These are phyloP conservation scores for Lepidurus couesii DNA, from an alignment of 1,140 invertebrate genomes.

Conservation along the genomic window DNA sequence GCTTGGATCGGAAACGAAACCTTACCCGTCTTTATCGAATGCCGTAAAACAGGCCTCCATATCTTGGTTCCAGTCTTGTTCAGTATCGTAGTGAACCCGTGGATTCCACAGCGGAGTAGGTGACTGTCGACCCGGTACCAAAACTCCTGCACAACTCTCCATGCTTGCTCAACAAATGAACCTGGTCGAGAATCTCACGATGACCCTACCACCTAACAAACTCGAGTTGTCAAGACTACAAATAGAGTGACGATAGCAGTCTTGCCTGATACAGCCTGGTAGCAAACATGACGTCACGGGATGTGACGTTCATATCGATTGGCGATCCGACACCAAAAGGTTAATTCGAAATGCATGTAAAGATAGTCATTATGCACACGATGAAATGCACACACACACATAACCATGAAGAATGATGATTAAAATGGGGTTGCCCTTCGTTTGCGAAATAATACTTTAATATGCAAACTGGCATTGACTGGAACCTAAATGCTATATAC, in stretches of 20 bases:
- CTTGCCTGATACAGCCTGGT: conserved; percentile 20
- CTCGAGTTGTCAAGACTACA: conserved; percentile 12
- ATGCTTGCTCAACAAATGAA: not conserved
- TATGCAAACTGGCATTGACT: not conserved
- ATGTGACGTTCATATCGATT: conserved; percentile 10
- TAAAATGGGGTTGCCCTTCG: too few relatives aligned
- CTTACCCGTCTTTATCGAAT: conserved; percentile 71
- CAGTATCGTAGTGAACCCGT: conserved; percentile 9
- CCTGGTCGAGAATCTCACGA: not conserved
- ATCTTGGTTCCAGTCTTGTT: conserved; percentile 60
- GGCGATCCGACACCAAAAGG: not conserved
- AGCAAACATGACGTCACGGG: conserved; percentile 3
- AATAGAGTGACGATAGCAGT: conserved; percentile 10
- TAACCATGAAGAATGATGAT: not conserved
- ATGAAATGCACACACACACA: not conserved
- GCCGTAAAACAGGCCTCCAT: conserved; percentile 82
- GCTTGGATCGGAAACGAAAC: not conserved
- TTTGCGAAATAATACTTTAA: too few relatives aligned
- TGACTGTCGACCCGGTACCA: not conserved
- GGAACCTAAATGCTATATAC: not conserved
- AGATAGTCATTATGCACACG: not conserved
- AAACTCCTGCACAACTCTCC: not conserved
- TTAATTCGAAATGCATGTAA: conserved; percentile 6
- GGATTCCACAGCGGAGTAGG: not conserved
- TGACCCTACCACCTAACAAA: conserved; percentile 3